Percentiles rank a stretch among this genome's conserved stretches.
These are phyloP conservation scores for Leptinotarsa haldemani DNA, from an alignment of 2,888 invertebrate species.

Conservation along the genomic window DNA sequence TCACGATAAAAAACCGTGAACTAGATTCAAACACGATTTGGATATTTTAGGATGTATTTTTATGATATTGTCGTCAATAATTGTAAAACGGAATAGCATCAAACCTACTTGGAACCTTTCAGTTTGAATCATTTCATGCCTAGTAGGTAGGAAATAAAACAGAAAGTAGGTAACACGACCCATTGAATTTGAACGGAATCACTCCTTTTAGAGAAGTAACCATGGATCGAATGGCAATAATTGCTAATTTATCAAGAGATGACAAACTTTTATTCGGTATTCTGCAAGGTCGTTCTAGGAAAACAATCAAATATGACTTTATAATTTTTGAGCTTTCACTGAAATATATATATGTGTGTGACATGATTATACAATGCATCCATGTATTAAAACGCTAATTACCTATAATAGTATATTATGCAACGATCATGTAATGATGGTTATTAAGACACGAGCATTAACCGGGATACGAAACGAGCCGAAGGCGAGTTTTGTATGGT, in stretches of 20 bases:
- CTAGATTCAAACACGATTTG: neutral
- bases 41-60: neutral
- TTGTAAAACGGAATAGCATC: neutral
- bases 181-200: neutral
- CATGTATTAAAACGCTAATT: no score
- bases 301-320: neutral
- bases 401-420: no score
- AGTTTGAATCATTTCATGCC: neutral
- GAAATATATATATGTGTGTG: no score
- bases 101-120: neutral
- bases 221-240: neutral
- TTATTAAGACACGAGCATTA: no score
- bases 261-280: neutral
- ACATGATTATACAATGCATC: no score
- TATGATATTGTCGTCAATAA: conserved; percentile 1
- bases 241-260: neutral
- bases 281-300: neutral
- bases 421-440: no score
- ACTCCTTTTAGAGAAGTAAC: neutral
- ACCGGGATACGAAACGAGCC: no score
- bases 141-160: neutral
- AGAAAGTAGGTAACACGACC: neutral
- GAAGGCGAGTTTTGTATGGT: no score
- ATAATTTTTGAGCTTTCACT: neutral
- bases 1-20: conserved; percentile 1